Base-by-base conservation (phyloP, 2,888 invertebrate genomes). In the Caenorhabditis zanzibari region DNA sequence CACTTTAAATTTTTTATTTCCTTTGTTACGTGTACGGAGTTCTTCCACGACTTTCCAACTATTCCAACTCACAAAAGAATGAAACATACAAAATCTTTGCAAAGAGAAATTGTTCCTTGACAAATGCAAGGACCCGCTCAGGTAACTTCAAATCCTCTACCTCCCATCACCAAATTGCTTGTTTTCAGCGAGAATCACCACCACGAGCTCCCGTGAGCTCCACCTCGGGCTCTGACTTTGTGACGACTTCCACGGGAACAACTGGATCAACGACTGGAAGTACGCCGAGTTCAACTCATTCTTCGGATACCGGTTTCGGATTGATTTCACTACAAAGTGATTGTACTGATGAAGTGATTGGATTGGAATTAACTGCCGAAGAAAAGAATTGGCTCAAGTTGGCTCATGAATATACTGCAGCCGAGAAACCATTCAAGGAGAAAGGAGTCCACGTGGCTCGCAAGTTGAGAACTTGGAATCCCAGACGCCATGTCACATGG, bases 341-440 rank as follows among this genome's bases (percentile, higher is more conserved):
- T 47, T 41, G 41, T 35, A 69, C 61, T 28, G 52, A 74, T 12
- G 68, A 66, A 24, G 35, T 16, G 9, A 56, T 54, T 28, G 74
- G 74, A 14, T 35, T 52, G 9, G 63, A 81, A 4, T 12, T 81
- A 47, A 69, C 74, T 28, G 41, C 32, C 5, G 81, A 73, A 26
- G 81, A 81, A 28, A 12, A 2, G 19, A 6, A 81, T 2, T 81
- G 68, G 68, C 47, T 81, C n/a, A 19, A 61, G 12, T 9, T 69
- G 61, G 74, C 81, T 7, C 74, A 47, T 32, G 74, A 41, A n/a
- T 81, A 61, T 63, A 74, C 69, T 24, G 35, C 26, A 32, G 10
- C 41, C n/a, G 81, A 81, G 63, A 74, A 68, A 52, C 73, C 81
- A 61, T 81, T 74, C 68, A 73, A 58, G 47, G 47, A 66, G 38